Base-by-base conservation (phyloP, 1,140 invertebrate species). In the Schlechtendalia chinensis region DNA sequence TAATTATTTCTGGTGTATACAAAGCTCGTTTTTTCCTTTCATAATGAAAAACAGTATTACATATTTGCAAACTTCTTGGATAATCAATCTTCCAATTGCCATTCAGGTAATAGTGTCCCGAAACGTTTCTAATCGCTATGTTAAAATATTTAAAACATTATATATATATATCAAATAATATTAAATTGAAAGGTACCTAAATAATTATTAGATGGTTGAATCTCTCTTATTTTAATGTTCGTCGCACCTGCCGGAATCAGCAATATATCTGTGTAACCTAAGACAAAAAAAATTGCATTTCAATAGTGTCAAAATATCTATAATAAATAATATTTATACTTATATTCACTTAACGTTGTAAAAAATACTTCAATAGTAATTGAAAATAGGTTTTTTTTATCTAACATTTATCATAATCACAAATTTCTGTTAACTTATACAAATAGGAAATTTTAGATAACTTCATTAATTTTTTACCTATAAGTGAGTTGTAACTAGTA, bases 1-100 rank as follows among this genome's bases (percentile, higher is more conserved):
- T 89, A 32, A 98, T 88, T 79, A 88, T 91, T 86, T 98, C 96
- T 0, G 93, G 93, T 1, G 93, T 91, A 5, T 91, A 90, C 84
- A 95, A 92, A 19, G 91, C 91, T 85, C 93, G 90, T 6, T 92
- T 90, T 84, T 91, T 91, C 77, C 94, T 88, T 83, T 94, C 91
- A 85, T 98, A 98, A 85, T 93, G 90, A 89, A 97, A 97, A 83
- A 90, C 90, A 1, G 91, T 91, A 8, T 94, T 94, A 19, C 93
- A 92, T 83, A 96, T 94, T 77, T 89, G 88, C 81, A 94, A 86
- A 45, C 91, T 91, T 71, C 91, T 88, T 0, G 95, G 94, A 85
- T 93, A 95, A 86, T 96, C 94, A 84, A 98, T 97, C 84, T 91
- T 90, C 91, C 94, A 97, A 85, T 97, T 93, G 8, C 96, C 96